A percentile compares a stretch with the other conserved stretches of the same genome.
Conservation (phyloP, 2,797 vertebrate genomes). For the Tokudaia muenninki region DNA sequence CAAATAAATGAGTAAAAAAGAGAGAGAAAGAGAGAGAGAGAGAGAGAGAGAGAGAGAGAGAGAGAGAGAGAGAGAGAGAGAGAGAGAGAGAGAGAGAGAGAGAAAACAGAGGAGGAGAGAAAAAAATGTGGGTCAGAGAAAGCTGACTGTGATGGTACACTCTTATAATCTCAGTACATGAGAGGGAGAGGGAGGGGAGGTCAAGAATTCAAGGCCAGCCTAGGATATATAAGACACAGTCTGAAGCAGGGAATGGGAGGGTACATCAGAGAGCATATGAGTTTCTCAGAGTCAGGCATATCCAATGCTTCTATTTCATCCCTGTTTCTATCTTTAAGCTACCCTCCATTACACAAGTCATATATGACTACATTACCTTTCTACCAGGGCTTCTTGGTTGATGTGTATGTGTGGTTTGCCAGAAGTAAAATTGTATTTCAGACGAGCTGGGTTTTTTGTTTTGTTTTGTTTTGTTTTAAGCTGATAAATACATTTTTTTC, state of each 20-base stretch:
- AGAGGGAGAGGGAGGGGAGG: not conserved
- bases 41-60: not conserved
- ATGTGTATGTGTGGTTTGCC: not conserved
- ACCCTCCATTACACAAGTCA: not conserved
- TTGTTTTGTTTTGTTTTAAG: no score
- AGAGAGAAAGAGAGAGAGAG: not conserved
- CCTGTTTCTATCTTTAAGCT: not conserved
- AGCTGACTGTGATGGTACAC: not conserved
- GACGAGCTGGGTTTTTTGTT: not conserved
- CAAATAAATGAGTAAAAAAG: not conserved
- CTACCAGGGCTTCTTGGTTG: not conserved
- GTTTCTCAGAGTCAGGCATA: not conserved
- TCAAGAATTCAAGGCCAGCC: no score
- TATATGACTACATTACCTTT: not conserved
- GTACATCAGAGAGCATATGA: not conserved
- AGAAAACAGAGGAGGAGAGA: not conserved
- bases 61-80: not conserved
- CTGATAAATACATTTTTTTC: no score
- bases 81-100: not conserved
- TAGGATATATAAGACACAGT: not conserved
- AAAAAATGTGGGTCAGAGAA: not conserved
- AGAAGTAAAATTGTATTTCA: conserved; percentile 46
- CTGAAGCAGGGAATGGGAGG: not conserved
- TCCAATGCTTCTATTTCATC: not conserved
- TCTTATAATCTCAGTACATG: not conserved